These are phyloP conservation scores for Crotalus viridis DNA, from an alignment of 2,113 vertebrate genomes.

Conservation along the genomic window DNA sequence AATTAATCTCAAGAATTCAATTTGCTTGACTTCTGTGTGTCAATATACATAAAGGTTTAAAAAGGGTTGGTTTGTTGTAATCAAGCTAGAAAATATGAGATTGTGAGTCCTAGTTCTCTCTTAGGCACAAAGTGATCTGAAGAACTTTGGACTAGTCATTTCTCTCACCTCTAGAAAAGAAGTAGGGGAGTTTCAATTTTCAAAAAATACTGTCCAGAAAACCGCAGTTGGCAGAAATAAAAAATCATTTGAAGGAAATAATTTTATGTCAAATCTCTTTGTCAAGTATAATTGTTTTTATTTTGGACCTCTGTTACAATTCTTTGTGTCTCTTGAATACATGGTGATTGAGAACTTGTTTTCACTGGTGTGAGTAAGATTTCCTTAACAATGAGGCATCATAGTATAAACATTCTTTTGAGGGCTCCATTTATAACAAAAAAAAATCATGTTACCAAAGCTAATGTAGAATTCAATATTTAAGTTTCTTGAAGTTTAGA, in stretches of 20 bases:
- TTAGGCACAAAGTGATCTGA: background rate
- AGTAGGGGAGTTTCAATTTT: background rate
- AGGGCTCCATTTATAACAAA: background rate
- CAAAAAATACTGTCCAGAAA: background rate
- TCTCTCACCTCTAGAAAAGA: background rate
- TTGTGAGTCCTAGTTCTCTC: background rate
- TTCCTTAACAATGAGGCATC: background rate
- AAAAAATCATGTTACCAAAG: background rate
- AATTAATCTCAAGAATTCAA: background rate
- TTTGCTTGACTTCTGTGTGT: conserved; percentile 3
- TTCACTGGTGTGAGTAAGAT: background rate
- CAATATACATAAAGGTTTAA: background rate
- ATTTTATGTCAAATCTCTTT: background rate
- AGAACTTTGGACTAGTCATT: background rate
- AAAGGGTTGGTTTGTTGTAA: background rate
- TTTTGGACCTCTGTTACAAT: background rate
- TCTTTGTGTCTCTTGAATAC: background rate
- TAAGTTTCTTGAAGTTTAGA: background rate
- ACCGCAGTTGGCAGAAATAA: background rate
- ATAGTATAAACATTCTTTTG: background rate
- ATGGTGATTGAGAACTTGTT: background rate
- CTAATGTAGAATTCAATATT: background rate
- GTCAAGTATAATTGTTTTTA: background rate
- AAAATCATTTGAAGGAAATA: background rate
- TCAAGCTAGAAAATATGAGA: background rate